A percentile compares a stretch with the other conserved stretches of the same genome.
phyloP scores from a whole-genome alignment of 2,888 invertebrate genomes.

The Chloromyia formosa region DNA sequence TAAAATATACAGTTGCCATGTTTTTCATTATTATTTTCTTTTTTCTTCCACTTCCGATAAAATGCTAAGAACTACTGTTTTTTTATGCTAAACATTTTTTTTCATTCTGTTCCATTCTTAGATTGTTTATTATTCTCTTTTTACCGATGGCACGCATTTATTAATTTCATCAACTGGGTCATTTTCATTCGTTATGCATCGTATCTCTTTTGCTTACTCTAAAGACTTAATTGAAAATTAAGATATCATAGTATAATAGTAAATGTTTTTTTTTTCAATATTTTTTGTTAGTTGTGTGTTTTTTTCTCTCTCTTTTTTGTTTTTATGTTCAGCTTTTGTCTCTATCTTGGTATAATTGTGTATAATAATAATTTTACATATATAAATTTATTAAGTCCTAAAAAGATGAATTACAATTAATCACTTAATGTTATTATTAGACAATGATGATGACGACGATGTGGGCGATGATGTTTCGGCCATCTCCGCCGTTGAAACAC shows the following conservation, averaged over 20 bases:
- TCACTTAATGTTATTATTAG: constrained; percentile 53
- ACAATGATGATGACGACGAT: constrained; percentile 53
- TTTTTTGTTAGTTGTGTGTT: neutral
- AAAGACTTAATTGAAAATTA: constrained; percentile 4
- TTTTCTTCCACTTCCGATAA: too few species aligned
- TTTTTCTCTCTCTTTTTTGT: neutral
- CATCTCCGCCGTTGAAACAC: constrained; percentile 50
- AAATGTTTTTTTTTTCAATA: constrained; percentile 15
- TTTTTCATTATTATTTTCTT: too few species aligned
- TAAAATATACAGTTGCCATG: too few species aligned
- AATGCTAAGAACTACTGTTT: too few species aligned
- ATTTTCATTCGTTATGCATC: neutral
- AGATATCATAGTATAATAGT: constrained; percentile 6
- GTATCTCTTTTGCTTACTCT: neutral
- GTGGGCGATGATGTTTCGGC: constrained; percentile 52
- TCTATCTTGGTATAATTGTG: neutral
- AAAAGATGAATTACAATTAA: constrained; percentile 51
- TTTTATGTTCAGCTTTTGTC: neutral
- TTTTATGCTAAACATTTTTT: too few species aligned
- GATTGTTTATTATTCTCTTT: neutral
- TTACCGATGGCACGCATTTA: constrained; percentile 24
- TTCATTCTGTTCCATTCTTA: too few species aligned
- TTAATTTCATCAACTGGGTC: neutral
- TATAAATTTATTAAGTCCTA: constrained; percentile 47
- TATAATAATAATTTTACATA: neutral